Base-by-base conservation (phyloP, 2,888 invertebrate species). In the Calameuta idolon region DNA sequence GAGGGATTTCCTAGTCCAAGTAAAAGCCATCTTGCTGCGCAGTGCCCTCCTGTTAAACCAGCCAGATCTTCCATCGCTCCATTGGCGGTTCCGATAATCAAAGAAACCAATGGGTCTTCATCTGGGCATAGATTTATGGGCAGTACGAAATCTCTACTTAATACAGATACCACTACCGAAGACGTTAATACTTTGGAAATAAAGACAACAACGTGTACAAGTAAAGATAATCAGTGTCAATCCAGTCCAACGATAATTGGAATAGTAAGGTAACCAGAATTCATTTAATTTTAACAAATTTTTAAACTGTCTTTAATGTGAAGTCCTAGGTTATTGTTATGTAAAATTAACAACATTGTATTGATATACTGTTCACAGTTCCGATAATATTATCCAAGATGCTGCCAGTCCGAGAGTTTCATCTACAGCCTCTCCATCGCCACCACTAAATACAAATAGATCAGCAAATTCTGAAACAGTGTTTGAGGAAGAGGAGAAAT, bases 21-120 rank as follows among this genome's bases (percentile, higher is more conserved):
- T 1, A 89, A 87, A 75, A 89, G 85, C 75, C 89, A 90, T 34
- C 76, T 89, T 12, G 87, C 88, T 12, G 87, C 89, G 1, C 90
- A 90, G 23, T 90, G 90, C n/a, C 87, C 89, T 0, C 90, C 89
- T 0, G 78, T 86, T 0, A 89, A 89, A 69, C 89, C 89, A 0
- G 82, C 88, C 0, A 86, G 89, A 75, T 86, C 88, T 0, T 86
- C 89, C 0, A 81, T 85, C 4, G 85, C 87, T 3, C 80, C 89
- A 0, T 80, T 90, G 35, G 89, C 88, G 1, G 87, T 90, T 74
- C 89, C 89, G 1, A 86, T 89, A 11, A 81, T 85, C 31, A 89
- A 89, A 69, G 86, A 86, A 74, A 80, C 82, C 11, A 40, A 40
- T 40, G 40, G 15, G 69, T 15, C 40, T 15, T 15, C 40, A 15